These are phyloP conservation scores for Eupithecia pulchellata DNA, from an alignment of 2,888 invertebrate genomes.

Conservation along the genomic window DNA sequence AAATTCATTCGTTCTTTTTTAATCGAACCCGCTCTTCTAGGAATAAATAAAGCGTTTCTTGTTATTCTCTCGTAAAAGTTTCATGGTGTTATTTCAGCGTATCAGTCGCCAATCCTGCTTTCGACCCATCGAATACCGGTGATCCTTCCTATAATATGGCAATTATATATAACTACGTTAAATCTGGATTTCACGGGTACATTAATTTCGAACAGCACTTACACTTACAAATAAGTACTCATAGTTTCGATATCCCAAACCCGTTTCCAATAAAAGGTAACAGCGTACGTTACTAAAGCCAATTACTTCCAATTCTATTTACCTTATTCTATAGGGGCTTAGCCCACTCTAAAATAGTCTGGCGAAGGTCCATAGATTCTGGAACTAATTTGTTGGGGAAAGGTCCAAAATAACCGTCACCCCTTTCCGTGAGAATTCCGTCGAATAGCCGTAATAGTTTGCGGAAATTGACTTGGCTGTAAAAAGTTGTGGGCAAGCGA, in stretches of 20 bases:
- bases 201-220: constrained; percentile 11
- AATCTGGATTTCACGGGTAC: constrained; percentile 15
- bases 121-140: background rate
- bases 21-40: background rate
- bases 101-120: background rate
- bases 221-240: constrained; percentile 18
- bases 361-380: constrained; percentile 44
- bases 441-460: constrained; percentile 30
- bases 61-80: background rate
- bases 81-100: background rate
- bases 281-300: constrained; percentile 61
- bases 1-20: background rate
- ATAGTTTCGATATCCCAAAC: constrained; percentile 55
- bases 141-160: background rate
- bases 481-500: constrained; percentile 28
- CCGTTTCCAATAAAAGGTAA: constrained; percentile 69
- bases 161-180: constrained; percentile 5
- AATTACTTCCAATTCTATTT: constrained; percentile 66
- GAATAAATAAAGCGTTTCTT: background rate
- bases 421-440: constrained; percentile 33
- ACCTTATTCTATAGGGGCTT: constrained; percentile 53
- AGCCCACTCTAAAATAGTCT: constrained; percentile 45
- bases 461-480: constrained; percentile 25
- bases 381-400: constrained; percentile 31
- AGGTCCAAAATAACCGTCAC: constrained; percentile 23